Percentiles rank a stretch among this genome's conserved stretches.
These are phyloP conservation scores for Nasonia vitripennis DNA, from an alignment of 1,140 invertebrate species.

Conservation along the genomic window DNA sequence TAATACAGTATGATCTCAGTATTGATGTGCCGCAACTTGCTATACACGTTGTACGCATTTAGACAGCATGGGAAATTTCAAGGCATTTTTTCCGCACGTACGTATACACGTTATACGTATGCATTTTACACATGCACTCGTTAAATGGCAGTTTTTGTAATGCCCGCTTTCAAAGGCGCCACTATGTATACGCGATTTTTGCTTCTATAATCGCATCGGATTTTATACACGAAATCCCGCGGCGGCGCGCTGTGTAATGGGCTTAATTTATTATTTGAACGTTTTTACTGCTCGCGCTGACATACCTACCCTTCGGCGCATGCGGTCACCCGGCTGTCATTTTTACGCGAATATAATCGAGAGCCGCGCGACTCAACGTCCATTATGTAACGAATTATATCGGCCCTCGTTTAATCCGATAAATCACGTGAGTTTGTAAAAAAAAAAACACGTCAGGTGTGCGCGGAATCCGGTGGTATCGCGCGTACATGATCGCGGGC, in stretches of 20 bases:
- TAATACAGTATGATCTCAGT: background rate
- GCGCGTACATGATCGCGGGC: background rate
- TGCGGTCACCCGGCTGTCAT: background rate
- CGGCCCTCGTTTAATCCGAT: background rate
- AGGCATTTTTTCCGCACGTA: background rate
- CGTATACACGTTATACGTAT: background rate
- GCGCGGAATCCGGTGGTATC: background rate
- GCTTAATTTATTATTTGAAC: conserved; percentile 27
- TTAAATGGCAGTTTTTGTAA: conserved; percentile 41
- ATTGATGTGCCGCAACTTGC: background rate
- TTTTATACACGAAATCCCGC: conserved; percentile 24
- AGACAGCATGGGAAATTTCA: background rate
- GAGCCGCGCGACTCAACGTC: background rate
- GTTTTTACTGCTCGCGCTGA: background rate
- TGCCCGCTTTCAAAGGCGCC: conserved; percentile 11
- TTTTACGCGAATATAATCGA: background rate
- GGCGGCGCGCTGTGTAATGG: conserved; percentile 8
- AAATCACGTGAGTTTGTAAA: background rate
- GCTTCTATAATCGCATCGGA: conserved; percentile 25
- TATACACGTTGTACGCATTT: background rate
- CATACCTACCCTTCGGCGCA: background rate
- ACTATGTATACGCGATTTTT: conserved; percentile 14
- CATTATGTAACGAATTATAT: conserved; percentile 17
- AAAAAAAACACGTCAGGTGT: background rate
- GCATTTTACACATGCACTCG: background rate